These are phyloP conservation scores for Meandrina meandrites DNA, from an alignment of 92 coral and sea anemone species.

Conservation along the genomic window DNA sequence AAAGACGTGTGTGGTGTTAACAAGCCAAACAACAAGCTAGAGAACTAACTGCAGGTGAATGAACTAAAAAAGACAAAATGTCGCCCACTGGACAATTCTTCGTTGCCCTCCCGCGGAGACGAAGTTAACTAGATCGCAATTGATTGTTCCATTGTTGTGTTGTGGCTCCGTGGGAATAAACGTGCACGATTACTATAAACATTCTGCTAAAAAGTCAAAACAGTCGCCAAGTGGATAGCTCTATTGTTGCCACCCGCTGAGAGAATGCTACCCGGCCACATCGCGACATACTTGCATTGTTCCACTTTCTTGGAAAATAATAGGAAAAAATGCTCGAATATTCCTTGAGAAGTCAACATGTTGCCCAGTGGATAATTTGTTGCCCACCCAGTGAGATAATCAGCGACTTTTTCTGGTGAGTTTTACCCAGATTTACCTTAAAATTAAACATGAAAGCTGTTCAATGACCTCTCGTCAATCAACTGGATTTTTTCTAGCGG, in stretches of 20 bases:
- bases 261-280: neutral
- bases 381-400: neutral
- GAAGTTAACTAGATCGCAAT: neutral
- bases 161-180: constrained; percentile 6
- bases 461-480: too few relatives aligned
- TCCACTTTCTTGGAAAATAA: neutral
- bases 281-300: neutral
- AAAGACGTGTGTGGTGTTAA: neutral
- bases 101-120: neutral
- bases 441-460: too few relatives aligned
- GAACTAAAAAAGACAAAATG: neutral
- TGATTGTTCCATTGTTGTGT: constrained; percentile 16
- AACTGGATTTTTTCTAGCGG: too few relatives aligned
- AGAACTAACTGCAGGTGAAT: neutral
- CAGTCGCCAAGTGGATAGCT: neutral
- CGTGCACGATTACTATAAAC: neutral
- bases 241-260: neutral
- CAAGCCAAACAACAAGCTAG: neutral
- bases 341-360: neutral
- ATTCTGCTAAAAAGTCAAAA: neutral
- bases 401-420: neutral
- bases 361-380: neutral
- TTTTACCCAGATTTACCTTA: neutral
- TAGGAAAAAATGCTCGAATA: neutral
- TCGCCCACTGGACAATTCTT: neutral